Evolutionary conservation across 1,140 invertebrate species (phyloP), one percentile per base, ranked within the genome.

Genomic region (Goniozus legneri): DNA sequence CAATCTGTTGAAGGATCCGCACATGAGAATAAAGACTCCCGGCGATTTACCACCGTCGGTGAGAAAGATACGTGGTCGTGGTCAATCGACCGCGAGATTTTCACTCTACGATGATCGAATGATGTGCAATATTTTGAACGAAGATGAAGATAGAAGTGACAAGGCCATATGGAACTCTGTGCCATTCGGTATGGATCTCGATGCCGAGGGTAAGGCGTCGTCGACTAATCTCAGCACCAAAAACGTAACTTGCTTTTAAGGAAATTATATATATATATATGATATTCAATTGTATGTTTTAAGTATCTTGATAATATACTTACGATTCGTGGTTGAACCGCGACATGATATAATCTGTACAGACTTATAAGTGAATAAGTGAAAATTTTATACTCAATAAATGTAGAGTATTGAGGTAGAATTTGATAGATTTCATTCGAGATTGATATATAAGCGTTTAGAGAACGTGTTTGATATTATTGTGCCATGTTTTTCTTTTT

Each of bases 31-130:
- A 2, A 91, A 92, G 67, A 92, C 89, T 0, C 89, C 89, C 0
- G 85, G 88, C 0, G 86, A 88, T 65, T 79, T 91, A 1, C 88
- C 89, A 3, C 84, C 86, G 0, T 87, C 86, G 0, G 83, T 88
- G 2, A 59, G 87, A 8, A 80, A 82, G 54, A 82, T 84, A 12
- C 74, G 86, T 24, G 77, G 83, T 8, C 60, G 65, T 6, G 57
- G 59, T 27, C 68, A 69, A 27, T 59, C 50, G 77, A 82, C 60
- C 0, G 75, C 76, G 8, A 79, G 90, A 47, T 82, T 92, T 54
- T 92, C 89, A 12, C 69, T 92, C 2, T 92, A 92, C 62, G 89
- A 92, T 60, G 91, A 93, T 62, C 77, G 90, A 21, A 89, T 92
- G 77, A 93, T 92, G 89, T 77, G 77, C 46, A 77, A 78, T 34